A percentile compares a stretch with the other conserved stretches of the same genome.
Conservation (phyloP, 2,113 vertebrate genomes). For the Neogale vison region DNA sequence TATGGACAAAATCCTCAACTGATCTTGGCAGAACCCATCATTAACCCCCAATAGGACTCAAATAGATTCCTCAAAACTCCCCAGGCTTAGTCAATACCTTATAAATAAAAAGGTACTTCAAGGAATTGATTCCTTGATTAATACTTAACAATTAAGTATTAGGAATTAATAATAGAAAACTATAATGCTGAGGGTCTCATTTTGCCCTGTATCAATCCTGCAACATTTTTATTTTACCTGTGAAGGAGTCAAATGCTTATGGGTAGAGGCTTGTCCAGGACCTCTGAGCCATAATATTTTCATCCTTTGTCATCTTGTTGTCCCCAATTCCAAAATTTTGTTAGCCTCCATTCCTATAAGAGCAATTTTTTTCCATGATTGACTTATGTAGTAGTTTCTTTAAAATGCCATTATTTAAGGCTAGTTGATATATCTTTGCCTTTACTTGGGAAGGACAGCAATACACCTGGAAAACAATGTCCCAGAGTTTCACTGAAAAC, state of each 20-base stretch:
- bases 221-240: neutral
- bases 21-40: neutral
- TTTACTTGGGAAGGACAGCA: neutral
- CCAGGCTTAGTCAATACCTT: neutral
- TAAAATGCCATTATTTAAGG: neutral
- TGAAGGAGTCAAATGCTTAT: neutral
- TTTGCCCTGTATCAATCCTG: neutral
- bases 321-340: neutral
- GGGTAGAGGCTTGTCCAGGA: neutral
- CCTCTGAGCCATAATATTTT: neutral
- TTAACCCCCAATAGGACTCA: neutral
- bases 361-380: neutral
- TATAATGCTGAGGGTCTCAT: neutral
- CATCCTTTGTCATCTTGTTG: neutral
- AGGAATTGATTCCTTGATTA: neutral
- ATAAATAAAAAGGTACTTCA: neutral
- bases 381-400: neutral
- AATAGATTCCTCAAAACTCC: neutral
- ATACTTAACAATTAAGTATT: too few relatives aligned
- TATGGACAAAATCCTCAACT: neutral
- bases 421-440: neutral
- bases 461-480: neutral
- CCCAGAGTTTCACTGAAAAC: neutral
- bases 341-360: neutral
- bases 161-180: neutral